Conservation (phyloP, 1,140 invertebrate genomes). For the Aphaenogaster rudis region DNA sequence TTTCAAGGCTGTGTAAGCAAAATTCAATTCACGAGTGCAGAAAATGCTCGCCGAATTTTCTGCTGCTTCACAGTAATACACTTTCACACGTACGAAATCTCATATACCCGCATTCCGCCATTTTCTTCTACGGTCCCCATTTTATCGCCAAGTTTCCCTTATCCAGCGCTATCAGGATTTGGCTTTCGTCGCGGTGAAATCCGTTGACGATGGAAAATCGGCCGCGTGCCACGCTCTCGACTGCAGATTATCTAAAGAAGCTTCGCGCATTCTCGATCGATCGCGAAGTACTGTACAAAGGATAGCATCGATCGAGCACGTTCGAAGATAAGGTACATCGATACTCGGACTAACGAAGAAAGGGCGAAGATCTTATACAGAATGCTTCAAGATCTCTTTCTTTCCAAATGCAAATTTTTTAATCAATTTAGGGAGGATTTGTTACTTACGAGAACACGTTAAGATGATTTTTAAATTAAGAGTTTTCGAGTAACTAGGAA, state of each 20-base stretch:
- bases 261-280: slow-evolving; percentile 46
- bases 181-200: slow-evolving; percentile 41
- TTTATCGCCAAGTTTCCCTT: slow-evolving; percentile 56
- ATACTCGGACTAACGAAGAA: not conserved
- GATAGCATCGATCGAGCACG: slow-evolving; percentile 7
- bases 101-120: slow-evolving; percentile 53
- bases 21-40: slow-evolving; percentile 47
- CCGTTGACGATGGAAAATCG: slow-evolving; percentile 46
- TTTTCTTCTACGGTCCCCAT: slow-evolving; percentile 26
- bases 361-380: not conserved
- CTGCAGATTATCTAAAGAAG: slow-evolving; percentile 47
- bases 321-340: not conserved
- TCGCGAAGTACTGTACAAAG: not conserved
- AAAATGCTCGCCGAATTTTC: slow-evolving; percentile 46
- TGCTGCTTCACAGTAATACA: slow-evolving; percentile 38
- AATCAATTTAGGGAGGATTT: not conserved
- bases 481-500: not conserved
- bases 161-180: slow-evolving; percentile 51
- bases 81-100: slow-evolving; percentile 46
- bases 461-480: slow-evolving; percentile 1
- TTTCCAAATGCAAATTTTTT: not conserved
- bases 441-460: not conserved
- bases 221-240: slow-evolving; percentile 2
- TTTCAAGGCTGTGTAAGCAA: not conserved
- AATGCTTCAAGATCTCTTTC: not conserved